These are phyloP conservation scores for Musca vetustissima DNA, from an alignment of 1,140 invertebrate species.

Conservation along the genomic window DNA sequence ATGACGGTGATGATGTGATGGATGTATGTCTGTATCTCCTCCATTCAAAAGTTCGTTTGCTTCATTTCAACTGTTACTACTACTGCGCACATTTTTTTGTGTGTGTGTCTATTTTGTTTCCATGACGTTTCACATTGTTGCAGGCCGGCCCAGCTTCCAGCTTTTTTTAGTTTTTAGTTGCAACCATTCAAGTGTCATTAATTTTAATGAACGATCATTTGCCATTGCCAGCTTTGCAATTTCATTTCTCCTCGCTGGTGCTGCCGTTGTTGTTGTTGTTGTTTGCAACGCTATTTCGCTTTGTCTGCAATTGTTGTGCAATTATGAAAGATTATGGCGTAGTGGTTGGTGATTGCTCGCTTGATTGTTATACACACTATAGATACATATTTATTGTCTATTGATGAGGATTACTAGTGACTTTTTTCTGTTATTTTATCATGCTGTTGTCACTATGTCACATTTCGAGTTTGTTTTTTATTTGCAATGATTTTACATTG, in stretches of 20 bases:
- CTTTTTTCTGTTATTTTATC: too few species aligned
- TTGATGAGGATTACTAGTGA: too few species aligned
- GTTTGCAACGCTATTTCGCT: too few species aligned
- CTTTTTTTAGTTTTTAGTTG: not conserved
- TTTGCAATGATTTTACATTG: too few species aligned
- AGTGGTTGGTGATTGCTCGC: not conserved
- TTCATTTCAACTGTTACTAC: not conserved
- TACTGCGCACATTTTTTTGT: not conserved
- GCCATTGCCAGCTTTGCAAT: slow-evolving; percentile 1
- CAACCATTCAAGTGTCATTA: slow-evolving; percentile 17
- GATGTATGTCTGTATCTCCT: too few species aligned
- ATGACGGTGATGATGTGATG: too few species aligned
- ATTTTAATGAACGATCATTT: not conserved
- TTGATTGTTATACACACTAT: slow-evolving; percentile 6
- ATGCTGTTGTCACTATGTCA: too few species aligned
- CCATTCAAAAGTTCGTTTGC: too few species aligned
- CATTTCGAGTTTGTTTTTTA: too few species aligned
- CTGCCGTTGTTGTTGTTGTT: too few species aligned
- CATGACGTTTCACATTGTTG: not conserved
- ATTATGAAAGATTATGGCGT: slow-evolving; percentile 1
- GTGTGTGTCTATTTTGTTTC: not conserved
- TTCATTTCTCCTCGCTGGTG: not conserved
- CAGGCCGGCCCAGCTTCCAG: not conserved
- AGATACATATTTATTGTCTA: too few species aligned
- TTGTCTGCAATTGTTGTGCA: slow-evolving; percentile 3